Base-by-base conservation (phyloP, 2,888 invertebrate genomes). In the Orchestes rusci region DNA sequence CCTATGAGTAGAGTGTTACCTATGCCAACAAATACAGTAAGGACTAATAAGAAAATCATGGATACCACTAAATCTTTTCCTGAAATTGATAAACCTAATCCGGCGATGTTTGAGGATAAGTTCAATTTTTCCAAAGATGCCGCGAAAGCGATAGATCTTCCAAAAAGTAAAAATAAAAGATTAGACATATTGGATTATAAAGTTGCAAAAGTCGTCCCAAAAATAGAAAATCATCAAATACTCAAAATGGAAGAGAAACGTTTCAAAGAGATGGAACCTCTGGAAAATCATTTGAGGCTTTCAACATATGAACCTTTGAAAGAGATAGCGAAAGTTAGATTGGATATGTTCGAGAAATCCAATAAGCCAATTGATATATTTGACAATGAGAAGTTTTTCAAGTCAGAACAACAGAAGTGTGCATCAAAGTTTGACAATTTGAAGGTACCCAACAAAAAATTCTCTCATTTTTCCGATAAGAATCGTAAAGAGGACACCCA, bases 1-100 rank as follows among this genome's bases (percentile, higher is more conserved):
- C 86, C 86, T 30, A 86, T 85, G 74, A 86, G 84, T 61, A 73
- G 86, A 50, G 86, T 86, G 2, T 61, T 86, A 38, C 86, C 86
- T 7, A 79, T 86, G 74, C 85, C 84, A 57, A 80, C 84, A 40
- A 73, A 74, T 5, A 74, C 76, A 27, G 47, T 51, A 28, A 58
- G 59, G 62, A 23, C 23, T 10, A 23, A 23, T 7, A 74, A 66
- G 50, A 45, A 54, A 18, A 52, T 52, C 12, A 39, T 53, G 17
- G 73, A 75, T 46, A 72, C 73, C 52, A 73, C 73, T 52, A 63
- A 73, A 70, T 72, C 59, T 70, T 73, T 54, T 32, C 39, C 51
- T n/a, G 55, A 56, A 23, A 60, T 39, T 7, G 48, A 73, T 56
- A 59, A 72, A 34, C 70, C 73, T 57, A 66, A 66, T 50, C 66